A percentile compares a stretch with the other conserved stretches of the same genome.
These are phyloP conservation scores for Patiria miniata DNA, from an alignment of 35 echinoderm and acorn worm genomes.

Conservation along the genomic window DNA sequence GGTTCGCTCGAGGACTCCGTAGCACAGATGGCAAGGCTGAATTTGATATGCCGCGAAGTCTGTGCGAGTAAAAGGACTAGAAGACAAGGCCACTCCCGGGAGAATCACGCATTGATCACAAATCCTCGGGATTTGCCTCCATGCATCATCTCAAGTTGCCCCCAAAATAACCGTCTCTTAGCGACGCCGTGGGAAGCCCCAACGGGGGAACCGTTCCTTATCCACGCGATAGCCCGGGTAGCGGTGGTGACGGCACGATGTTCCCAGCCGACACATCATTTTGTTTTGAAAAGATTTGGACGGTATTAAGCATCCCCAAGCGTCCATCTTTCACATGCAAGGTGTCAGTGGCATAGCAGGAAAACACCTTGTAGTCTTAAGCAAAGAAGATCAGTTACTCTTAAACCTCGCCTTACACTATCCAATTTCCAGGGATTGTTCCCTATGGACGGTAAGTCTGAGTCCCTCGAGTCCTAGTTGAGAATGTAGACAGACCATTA, in stretches of 20 bases:
- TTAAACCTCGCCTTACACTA: conserved; percentile 17
- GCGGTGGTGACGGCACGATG: conserved; percentile 4
- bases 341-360: neutral
- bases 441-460: neutral
- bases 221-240: neutral
- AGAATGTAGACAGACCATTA: too few relatives aligned
- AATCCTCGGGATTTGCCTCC: too few relatives aligned
- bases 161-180: too few relatives aligned
- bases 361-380: conserved; percentile 26
- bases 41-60: too few relatives aligned
- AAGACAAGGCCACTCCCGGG: too few relatives aligned
- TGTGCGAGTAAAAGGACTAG: too few relatives aligned
- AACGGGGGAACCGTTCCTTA: neutral
- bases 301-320: neutral
- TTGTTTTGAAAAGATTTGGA: conserved; percentile 1
- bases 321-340: conserved; percentile 15
- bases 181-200: too few relatives aligned
- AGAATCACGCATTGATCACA: too few relatives aligned
- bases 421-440: neutral
- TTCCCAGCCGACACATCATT: neutral
- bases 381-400: conserved; percentile 22
- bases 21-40: too few relatives aligned
- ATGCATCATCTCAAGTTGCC: too few relatives aligned
- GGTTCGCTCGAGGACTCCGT: too few relatives aligned
- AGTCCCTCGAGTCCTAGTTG: neutral